Evolutionary conservation across 2,113 vertebrate species (phyloP).

Genomic region (Trochalopteron elliotii): DNA sequence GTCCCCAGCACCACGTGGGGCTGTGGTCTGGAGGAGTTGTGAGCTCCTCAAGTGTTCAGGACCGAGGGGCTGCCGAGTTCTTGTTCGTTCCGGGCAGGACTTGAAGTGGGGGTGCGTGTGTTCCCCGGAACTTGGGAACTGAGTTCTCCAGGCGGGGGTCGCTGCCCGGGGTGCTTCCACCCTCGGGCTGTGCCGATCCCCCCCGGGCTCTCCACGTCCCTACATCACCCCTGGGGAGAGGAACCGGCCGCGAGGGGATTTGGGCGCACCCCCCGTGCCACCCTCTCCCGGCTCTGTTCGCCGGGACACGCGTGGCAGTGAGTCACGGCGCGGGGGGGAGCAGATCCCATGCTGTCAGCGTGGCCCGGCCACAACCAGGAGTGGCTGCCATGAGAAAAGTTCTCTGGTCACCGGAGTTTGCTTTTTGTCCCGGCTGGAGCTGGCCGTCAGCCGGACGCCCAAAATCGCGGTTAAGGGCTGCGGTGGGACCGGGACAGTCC

Average conservation of each 20-base stretch:
- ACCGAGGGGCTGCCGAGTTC: background rate
- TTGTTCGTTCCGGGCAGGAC: no score
- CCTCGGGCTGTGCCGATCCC: no score
- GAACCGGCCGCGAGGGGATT: no score
- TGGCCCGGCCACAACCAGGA: background rate
- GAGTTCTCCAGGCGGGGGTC: background rate
- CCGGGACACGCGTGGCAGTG: background rate
- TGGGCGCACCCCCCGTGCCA: fast-evolving
- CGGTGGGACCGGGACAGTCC: background rate
- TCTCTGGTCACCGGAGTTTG: background rate
- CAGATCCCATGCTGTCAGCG: background rate
- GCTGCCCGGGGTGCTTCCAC: background rate
- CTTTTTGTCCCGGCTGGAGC: background rate
- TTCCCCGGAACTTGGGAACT: background rate
- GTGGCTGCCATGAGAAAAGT: background rate
- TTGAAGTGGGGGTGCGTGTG: background rate
- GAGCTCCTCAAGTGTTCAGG: no score
- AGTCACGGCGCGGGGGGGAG: background rate
- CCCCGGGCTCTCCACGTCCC: background rate
- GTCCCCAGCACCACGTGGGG: no score
- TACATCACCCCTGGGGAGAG: background rate
- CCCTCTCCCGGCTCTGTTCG: background rate
- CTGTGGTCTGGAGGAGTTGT: no score
- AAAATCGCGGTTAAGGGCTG: background rate
- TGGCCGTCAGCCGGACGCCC: background rate